Evolutionary conservation across 2,888 invertebrate genomes (phyloP).

Genomic region (Cryptus viduatorius): DNA sequence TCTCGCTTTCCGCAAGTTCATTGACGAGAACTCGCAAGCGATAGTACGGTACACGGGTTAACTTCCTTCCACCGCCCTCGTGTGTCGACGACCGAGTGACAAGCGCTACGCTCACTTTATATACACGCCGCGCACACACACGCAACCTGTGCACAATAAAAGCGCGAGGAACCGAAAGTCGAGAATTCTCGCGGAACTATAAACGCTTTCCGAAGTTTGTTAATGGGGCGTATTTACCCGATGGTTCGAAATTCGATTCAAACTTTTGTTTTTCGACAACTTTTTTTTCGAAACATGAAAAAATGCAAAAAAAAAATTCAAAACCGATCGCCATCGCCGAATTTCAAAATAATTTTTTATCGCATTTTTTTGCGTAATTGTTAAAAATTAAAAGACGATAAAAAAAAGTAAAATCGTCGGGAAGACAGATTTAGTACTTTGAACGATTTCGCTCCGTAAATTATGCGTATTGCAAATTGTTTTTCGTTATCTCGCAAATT

Average conservation of each 20-base stretch:
- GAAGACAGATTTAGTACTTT: too few species aligned
- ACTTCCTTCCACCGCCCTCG: background rate
- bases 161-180: conserved; percentile 13
- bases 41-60: background rate
- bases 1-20: conserved; percentile 53
- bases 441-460: too few species aligned
- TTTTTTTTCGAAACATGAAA: background rate
- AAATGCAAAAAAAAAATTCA: too few species aligned
- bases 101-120: background rate
- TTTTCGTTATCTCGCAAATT: conserved; percentile 43
- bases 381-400: too few species aligned
- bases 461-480: too few species aligned
- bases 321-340: too few species aligned
- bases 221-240: too few species aligned
- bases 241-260: background rate
- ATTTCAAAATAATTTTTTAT: too few species aligned
- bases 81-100: background rate
- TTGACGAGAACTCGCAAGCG: conserved; percentile 48
- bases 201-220: too few species aligned
- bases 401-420: too few species aligned
- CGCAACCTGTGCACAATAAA: conserved; percentile 11
- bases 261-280: background rate
- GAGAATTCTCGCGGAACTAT: too few species aligned
- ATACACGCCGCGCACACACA: background rate
- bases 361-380: too few species aligned